phyloP scores from a whole-genome alignment of 2,888 invertebrate species.

The Tetramorium bicarinatum region DNA sequence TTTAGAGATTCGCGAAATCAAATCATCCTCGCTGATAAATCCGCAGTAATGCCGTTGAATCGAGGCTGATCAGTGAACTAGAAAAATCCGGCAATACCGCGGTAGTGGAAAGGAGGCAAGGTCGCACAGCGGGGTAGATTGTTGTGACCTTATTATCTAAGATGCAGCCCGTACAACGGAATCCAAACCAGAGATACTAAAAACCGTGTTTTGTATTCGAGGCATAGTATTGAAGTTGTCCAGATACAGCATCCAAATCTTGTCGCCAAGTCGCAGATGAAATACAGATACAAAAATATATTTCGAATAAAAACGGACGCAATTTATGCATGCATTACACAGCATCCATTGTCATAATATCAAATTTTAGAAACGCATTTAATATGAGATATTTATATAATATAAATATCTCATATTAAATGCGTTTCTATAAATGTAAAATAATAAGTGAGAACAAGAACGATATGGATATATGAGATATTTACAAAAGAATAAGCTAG shows the following conservation, averaged over 20 bases:
- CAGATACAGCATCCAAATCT: not conserved
- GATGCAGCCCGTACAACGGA: constrained; percentile 53
- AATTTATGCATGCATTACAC: not conserved
- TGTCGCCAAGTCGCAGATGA: not conserved
- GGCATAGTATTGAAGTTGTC: not conserved
- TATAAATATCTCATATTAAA: too few relatives aligned
- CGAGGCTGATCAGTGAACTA: constrained; percentile 57
- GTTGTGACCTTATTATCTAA: constrained; percentile 74
- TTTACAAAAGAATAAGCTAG: not conserved
- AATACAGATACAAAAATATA: not conserved
- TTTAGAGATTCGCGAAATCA: constrained; percentile 13
- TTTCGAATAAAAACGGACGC: not conserved
- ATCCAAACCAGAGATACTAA: constrained; percentile 27
- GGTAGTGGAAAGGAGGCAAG: constrained; percentile 66
- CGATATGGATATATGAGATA: not conserved
- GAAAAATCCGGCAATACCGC: constrained; percentile 58
- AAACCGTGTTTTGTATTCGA: not conserved
- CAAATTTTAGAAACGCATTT: not conserved
- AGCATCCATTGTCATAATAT: not conserved
- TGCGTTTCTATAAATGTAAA: too few relatives aligned
- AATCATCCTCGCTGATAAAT: not conserved
- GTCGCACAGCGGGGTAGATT: constrained; percentile 67
- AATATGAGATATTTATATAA: not conserved
- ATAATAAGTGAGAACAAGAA: not conserved
- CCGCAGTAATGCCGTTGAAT: not conserved